Evolutionary conservation across 2,888 invertebrate genomes (phyloP), one percentile per base, ranked within the genome.

Genomic region (Plebejus melissa): DNA sequence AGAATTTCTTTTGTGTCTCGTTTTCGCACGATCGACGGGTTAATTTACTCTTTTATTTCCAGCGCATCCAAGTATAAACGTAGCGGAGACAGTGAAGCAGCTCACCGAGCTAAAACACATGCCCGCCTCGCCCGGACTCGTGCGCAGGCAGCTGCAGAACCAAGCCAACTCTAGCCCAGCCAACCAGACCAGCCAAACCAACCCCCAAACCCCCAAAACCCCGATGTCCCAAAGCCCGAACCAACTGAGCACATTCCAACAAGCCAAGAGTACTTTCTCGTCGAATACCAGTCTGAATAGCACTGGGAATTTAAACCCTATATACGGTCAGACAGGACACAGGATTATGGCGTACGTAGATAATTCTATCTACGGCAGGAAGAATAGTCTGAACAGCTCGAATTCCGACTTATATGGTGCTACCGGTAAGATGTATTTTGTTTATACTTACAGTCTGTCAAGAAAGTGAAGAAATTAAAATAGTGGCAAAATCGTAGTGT

Each of bases 21-120:
- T 22, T 22, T 22, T 22, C 22, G 22, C 22, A 22, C 22, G 22
- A 22, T 22, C 22, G 22, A 22, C 22, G 22, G 22, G 22, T 32
- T 32, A 32, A 32, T 32, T 32, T 32, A 32, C 32, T 32, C 32
- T 32, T 32, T 32, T 32, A 32, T 32, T 32, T 32, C 32, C 84
- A 91, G 90, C 82, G 65, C 84, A 85, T 60, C 80, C 80, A 81
- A 91, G 93, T 74, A 94, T 96, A 60, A 96, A 96, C 82, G 98
- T 98, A 28, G 97, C 98, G 0, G 97, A 98, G 87, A 97, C 97
- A 0, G 97, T 98, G 7, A 97, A 97, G 85, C 97, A 97, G 69
- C 89, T 98, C 76, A 97, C 97, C 0, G 97, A 97, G 84, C 89
- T 97, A 78, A 96, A 97, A 82, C 98, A 98, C 89, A 97, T 96